Percentiles rank a stretch among this genome's conserved stretches.
Conservation (phyloP, 2,888 invertebrate species). For the Gisinianus flammeolus region DNA sequence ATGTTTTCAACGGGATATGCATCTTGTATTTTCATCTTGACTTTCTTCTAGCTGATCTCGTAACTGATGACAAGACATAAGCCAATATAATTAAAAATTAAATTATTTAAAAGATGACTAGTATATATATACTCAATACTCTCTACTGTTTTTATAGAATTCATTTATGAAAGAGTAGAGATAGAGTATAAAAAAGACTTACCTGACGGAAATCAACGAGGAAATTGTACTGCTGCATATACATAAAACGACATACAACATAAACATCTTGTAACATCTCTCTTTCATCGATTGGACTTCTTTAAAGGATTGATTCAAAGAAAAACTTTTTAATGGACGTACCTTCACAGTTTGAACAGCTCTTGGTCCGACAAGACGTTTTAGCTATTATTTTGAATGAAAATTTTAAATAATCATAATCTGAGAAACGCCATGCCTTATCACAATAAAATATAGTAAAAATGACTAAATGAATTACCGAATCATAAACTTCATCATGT, state of each 20-base stretch:
- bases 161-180: neutral
- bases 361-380: constrained; percentile 32
- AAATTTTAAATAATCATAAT: no score
- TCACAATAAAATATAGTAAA: no score
- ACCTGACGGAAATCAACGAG: constrained; percentile 37
- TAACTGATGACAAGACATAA: neutral
- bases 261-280: neutral
- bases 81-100: neutral
- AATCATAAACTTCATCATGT: constrained; percentile 38
- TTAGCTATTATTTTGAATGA: no score
- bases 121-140: neutral
- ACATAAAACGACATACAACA: neutral
- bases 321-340: no score
- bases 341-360: constrained; percentile 44
- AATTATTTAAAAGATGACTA: neutral
- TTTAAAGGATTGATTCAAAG: no score
- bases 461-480: no score
- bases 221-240: constrained; percentile 42
- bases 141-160: no score
- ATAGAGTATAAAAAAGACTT: neutral
- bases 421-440: no score
- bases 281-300: no score
- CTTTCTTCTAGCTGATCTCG: constrained; percentile 1
- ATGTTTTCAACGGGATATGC: constrained; percentile 26
- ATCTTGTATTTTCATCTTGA: constrained; percentile 17